Base-by-base conservation (phyloP, 1,140 invertebrate species). In the Drosophila chauvacae region DNA sequence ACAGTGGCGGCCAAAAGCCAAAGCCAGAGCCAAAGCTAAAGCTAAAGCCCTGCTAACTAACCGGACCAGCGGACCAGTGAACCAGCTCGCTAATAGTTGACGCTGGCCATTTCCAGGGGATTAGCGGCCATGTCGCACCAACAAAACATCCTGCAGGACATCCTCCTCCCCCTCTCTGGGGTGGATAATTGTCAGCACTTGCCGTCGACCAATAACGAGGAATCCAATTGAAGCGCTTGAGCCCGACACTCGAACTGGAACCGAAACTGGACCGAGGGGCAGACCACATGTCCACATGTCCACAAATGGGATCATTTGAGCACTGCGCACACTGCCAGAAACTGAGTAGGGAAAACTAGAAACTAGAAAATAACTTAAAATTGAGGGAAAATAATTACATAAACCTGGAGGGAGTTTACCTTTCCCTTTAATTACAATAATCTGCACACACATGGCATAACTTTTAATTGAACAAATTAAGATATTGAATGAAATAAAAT, bases 51-150 rank as follows among this genome's bases (percentile, higher is more conserved):
- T 59, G 76, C 62, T 73, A 84, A 77, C 81, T 82, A 84, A 57
- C 72, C 53, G 45, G 56, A 60, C 69, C 45, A 65, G 23, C 62
- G 59, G 18, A 39, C 39, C 45, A 7, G 28, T 7, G 30, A 3
- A 33, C 30, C 28, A 30, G 47, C 48, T 50, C 72, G 68, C 81
- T 76, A 85, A 85, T 86, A 82, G 83, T 87, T 83, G 77, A 55
- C 64, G 68, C 45, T 80, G 68, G 58, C 68, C 60, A 74, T 87
- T 82, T 80, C 70, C 56, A 51, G 55, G 61, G 80, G 80, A 88
- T 88, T 88, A 87, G 72, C 73, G 69, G 26, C 30, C 73, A 77
- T 69, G 73, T 56, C 44, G 53, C 37, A 16, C 50, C 66, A 60
- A 56, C 66, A 42, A 44, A 55, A 68, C 48, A 39, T 59, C 37